Evolutionary conservation across 1,140 invertebrate genomes (phyloP).

Genomic region (Drosophila nebulosa): DNA sequence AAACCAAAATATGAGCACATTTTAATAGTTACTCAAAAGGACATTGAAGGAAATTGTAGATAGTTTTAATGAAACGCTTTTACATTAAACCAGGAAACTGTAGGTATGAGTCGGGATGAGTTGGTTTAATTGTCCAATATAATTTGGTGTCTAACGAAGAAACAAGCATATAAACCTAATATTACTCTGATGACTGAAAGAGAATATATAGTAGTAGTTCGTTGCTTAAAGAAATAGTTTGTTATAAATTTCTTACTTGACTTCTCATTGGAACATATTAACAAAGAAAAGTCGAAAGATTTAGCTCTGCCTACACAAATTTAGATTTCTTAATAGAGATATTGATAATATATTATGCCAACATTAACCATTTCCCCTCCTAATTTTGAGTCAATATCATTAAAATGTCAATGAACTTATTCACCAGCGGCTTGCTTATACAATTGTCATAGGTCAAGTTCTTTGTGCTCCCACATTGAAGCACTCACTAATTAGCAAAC

Average conservation of each 20-base stretch:
- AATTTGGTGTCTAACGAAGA: too few relatives aligned
- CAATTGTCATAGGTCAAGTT: slow-evolving; percentile 23
- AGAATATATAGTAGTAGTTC: too few relatives aligned
- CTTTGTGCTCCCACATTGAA: slow-evolving; percentile 22
- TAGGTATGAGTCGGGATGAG: too few relatives aligned
- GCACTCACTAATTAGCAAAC: slow-evolving; percentile 63
- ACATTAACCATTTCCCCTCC: not conserved
- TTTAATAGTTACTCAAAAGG: not conserved
- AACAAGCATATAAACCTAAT: too few relatives aligned
- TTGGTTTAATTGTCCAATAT: too few relatives aligned
- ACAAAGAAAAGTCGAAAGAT: too few relatives aligned
- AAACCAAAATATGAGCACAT: not conserved
- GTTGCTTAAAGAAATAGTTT: too few relatives aligned
- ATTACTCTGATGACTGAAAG: too few relatives aligned
- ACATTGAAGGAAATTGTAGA: not conserved
- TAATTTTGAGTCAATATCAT: not conserved
- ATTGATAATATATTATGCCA: not conserved
- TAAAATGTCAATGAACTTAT: slow-evolving; percentile 35
- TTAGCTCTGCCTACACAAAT: too few relatives aligned
- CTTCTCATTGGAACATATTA: too few relatives aligned
- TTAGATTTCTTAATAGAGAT: not conserved
- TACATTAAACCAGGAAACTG: not conserved
- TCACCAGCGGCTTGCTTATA: not conserved
- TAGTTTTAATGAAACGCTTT: too few relatives aligned
- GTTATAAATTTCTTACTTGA: too few relatives aligned